These are phyloP conservation scores for Heliconius congener DNA, from an alignment of 1,140 invertebrate genomes.

Conservation along the genomic window DNA sequence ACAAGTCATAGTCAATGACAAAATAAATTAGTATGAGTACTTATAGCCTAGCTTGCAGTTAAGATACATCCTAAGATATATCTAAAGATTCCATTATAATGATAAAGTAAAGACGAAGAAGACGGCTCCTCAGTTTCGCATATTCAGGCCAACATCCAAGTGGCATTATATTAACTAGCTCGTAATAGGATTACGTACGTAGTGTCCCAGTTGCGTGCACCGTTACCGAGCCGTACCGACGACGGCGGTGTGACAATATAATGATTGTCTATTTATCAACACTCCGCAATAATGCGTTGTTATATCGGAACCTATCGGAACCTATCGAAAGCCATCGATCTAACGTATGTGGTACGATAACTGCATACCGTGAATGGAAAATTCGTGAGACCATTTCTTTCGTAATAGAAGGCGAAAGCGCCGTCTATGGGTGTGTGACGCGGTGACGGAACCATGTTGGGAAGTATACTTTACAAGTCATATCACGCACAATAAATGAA, in stretches of 20 bases:
- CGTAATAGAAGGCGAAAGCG: constrained; percentile 60
- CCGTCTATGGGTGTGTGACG: constrained; percentile 42
- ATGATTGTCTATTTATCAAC: constrained; percentile 69
- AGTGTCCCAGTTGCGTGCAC: constrained; percentile 68
- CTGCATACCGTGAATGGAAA: constrained; percentile 19
- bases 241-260: constrained; percentile 70
- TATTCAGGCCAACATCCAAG: constrained; percentile 40
- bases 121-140: constrained; percentile 27
- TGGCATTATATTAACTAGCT: constrained; percentile 75
- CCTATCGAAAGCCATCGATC: constrained; percentile 53
- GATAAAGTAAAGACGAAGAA: constrained; percentile 14
- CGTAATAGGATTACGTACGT: constrained; percentile 77
- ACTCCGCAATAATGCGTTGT: constrained; percentile 48
- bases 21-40: neutral
- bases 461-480: constrained; percentile 60
- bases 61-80: neutral
- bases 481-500: constrained; percentile 73
- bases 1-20: too few species aligned
- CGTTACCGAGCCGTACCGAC: constrained; percentile 63
- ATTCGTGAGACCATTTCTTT: constrained; percentile 36
- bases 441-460: constrained; percentile 53
- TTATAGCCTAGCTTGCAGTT: neutral
- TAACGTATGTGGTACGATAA: constrained; percentile 42
- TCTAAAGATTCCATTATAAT: constrained; percentile 14
- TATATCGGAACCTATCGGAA: constrained; percentile 47